phyloP scores from a whole-genome alignment of 2,797 vertebrate species.

The Moxostoma hubbsi region DNA sequence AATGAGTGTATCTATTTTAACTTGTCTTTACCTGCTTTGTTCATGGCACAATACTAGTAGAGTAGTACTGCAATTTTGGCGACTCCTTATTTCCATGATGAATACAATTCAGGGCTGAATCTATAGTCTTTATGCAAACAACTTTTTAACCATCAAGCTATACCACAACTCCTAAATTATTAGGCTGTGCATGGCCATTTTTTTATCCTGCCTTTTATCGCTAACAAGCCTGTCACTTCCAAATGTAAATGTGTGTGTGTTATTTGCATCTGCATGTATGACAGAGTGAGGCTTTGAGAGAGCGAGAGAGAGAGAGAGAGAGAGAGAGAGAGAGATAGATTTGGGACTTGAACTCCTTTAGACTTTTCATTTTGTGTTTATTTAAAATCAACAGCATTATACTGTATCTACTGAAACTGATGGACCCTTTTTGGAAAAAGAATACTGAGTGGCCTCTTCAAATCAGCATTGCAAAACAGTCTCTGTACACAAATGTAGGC shows the following conservation, averaged over 20 bases:
- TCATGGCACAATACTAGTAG: too few species aligned
- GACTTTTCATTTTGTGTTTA: constrained; percentile 35
- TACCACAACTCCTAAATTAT: constrained; percentile 14
- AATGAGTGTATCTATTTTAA: too few species aligned
- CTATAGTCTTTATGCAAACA: not conserved
- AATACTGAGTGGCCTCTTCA: constrained; percentile 34
- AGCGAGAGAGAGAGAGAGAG: not conserved
- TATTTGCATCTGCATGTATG: constrained; percentile 21
- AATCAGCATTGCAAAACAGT: constrained; percentile 53
- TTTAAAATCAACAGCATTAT: constrained; percentile 37
- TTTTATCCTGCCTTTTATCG: constrained; percentile 9
- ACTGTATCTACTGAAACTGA: constrained; percentile 23
- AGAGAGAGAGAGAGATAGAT: not conserved
- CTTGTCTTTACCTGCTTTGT: too few species aligned
- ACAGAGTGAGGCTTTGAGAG: not conserved
- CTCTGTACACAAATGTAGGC: constrained; percentile 25
- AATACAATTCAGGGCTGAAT: not conserved
- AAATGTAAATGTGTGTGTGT: constrained; percentile 34
- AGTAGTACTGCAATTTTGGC: not conserved
- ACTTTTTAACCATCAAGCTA: constrained; percentile 5
- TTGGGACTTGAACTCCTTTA: constrained; percentile 22
- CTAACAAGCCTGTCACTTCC: constrained; percentile 22
- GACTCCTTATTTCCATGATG: not conserved
- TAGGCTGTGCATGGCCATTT: not conserved
- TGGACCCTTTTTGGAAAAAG: constrained; percentile 33